phyloP scores from a whole-genome alignment of 2,888 invertebrate species.

The Chymomyza procnemis region DNA sequence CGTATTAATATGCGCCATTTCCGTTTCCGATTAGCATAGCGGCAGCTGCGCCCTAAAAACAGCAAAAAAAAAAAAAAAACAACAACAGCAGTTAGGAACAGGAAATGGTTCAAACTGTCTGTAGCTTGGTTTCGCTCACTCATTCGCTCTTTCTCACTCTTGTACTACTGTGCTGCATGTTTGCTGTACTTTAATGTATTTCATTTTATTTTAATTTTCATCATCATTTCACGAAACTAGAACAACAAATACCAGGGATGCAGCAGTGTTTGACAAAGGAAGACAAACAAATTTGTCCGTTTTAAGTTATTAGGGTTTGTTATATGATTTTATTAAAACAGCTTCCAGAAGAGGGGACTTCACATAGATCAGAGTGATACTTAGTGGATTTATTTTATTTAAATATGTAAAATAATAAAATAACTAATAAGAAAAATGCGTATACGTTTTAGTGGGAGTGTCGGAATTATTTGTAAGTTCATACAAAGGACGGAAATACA shows the following conservation, averaged over 20 bases:
- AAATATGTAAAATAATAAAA: too few species aligned
- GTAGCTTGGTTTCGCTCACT: constrained; percentile 31
- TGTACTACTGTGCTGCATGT: neutral
- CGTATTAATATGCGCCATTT: constrained; percentile 74
- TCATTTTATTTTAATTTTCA: constrained; percentile 74
- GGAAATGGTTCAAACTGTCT: constrained; percentile 70
- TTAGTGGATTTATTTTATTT: too few species aligned
- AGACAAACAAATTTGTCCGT: too few species aligned
- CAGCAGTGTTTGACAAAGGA: neutral
- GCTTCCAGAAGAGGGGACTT: too few species aligned
- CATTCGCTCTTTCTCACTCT: neutral
- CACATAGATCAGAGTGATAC: too few species aligned
- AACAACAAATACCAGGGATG: constrained; percentile 38
- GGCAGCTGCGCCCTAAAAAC: constrained; percentile 58
- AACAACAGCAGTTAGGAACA: constrained; percentile 33
- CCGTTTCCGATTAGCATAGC: constrained; percentile 75
- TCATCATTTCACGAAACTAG: constrained; percentile 71
- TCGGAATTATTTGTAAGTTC: too few species aligned
- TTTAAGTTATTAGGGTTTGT: too few species aligned
- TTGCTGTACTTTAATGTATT: constrained; percentile 62
- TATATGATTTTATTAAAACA: neutral
- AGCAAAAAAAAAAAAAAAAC: constrained; percentile 22
- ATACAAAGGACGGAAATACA: too few species aligned
- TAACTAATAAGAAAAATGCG: too few species aligned
- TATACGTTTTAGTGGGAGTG: too few species aligned